Conservation (phyloP, 2,888 invertebrate species). For the Thysanoteuthis rhombus region DNA sequence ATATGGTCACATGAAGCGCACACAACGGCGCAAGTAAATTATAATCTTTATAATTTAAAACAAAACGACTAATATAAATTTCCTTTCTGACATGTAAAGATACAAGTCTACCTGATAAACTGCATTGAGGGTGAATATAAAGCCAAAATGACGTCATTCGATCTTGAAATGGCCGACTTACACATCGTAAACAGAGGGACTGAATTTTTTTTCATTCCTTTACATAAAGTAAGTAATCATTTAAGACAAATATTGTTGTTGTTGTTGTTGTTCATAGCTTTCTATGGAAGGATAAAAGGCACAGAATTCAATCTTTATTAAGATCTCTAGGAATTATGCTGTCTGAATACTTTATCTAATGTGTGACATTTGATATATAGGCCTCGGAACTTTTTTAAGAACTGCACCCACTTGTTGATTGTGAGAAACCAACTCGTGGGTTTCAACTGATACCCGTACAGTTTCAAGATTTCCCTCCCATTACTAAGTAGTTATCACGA, state of each 20-base stretch:
- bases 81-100: not conserved
- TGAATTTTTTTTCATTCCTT: not conserved
- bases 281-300: not conserved
- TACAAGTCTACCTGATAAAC: not conserved
- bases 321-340: not conserved
- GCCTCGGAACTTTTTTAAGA: not conserved
- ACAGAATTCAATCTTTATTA: not conserved
- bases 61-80: not conserved
- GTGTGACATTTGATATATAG: not conserved
- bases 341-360: not conserved
- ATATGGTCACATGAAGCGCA: not conserved
- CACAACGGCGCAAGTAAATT: not conserved
- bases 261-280: not conserved
- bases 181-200: not conserved
- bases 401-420: not conserved
- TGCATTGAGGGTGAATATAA: not conserved
- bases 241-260: not conserved
- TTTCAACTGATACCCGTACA: no score
- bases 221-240: not conserved
- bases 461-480: no score
- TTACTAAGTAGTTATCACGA: no score
- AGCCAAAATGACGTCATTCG: not conserved
- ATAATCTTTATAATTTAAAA: not conserved
- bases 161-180: not conserved
- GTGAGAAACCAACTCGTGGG: not conserved